Evolutionary conservation across 1,140 invertebrate genomes (phyloP).

Genomic region (Agrypnia vestita): DNA sequence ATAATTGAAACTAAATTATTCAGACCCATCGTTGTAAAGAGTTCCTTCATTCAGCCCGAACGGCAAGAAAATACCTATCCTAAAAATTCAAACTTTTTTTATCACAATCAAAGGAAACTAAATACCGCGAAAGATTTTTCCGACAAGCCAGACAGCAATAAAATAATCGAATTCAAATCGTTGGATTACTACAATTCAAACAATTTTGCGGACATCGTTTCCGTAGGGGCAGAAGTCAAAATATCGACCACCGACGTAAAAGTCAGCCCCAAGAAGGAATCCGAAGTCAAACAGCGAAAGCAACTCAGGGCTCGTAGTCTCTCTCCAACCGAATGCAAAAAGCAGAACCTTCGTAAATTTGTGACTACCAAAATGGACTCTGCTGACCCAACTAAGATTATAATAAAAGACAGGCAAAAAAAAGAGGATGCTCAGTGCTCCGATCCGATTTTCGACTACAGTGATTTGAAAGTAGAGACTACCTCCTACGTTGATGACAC

Average conservation of each 20-base stretch:
- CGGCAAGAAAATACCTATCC: background rate
- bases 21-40: slow-evolving; percentile 13
- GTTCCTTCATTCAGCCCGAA: slow-evolving; percentile 12
- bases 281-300: slow-evolving; percentile 68
- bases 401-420: background rate
- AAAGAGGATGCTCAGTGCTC: background rate
- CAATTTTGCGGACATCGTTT: slow-evolving; percentile 62
- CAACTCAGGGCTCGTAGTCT: slow-evolving; percentile 68
- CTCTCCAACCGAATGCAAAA: slow-evolving; percentile 59
- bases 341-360: background rate
- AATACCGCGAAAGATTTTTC: background rate
- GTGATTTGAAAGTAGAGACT: background rate
- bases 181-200: background rate
- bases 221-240: slow-evolving; percentile 70
- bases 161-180: background rate
- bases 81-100: slow-evolving; percentile 25
- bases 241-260: slow-evolving; percentile 69
- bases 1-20: slow-evolving; percentile 11
- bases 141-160: slow-evolving; percentile 2
- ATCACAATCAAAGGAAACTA: slow-evolving; percentile 2
- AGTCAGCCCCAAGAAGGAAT: slow-evolving; percentile 71
- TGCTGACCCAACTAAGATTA: background rate
- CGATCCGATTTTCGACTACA: background rate
- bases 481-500: background rate
- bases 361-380: background rate